These are phyloP conservation scores for Mus spretus DNA, from an alignment of 2,797 vertebrate species.

Conservation along the genomic window DNA sequence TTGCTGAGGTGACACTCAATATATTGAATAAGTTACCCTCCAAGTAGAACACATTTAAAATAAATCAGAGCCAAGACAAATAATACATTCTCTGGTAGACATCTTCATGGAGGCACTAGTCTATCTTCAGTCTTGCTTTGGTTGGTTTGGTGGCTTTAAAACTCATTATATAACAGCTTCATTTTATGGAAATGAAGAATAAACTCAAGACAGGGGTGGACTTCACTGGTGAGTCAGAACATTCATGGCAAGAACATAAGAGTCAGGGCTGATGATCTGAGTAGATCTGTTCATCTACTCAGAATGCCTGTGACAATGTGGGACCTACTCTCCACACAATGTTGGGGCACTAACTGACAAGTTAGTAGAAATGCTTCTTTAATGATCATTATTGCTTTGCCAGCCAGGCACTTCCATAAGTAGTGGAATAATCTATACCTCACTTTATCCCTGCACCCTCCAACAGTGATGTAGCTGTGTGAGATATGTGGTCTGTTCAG, in stretches of 20 bases:
- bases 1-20: slow-evolving; percentile 11
- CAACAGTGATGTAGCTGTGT: not conserved
- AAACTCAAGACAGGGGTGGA: slow-evolving; percentile 27
- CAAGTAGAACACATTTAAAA: slow-evolving; percentile 29
- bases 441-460: not conserved
- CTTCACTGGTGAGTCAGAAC: not conserved
- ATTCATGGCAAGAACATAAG: slow-evolving; percentile 54
- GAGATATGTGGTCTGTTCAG: not conserved
- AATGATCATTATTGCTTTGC: not conserved
- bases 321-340: slow-evolving; percentile 9
- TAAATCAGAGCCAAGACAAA: not conserved
- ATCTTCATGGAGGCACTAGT: not conserved
- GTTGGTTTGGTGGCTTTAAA: slow-evolving; percentile 70
- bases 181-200: slow-evolving; percentile 35
- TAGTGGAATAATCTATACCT: slow-evolving; percentile 52
- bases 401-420: not conserved
- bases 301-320: not conserved
- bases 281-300: not conserved
- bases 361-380: slow-evolving; percentile 39
- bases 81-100: not conserved
- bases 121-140: slow-evolving; percentile 40
- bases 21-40: slow-evolving; percentile 21
- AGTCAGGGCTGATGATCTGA: not conserved
- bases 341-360: slow-evolving; percentile 7
- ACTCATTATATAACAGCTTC: slow-evolving; percentile 24